Evolutionary conservation across 2,113 vertebrate genomes (phyloP).

Genomic region (Bubalus kerabau): DNA sequence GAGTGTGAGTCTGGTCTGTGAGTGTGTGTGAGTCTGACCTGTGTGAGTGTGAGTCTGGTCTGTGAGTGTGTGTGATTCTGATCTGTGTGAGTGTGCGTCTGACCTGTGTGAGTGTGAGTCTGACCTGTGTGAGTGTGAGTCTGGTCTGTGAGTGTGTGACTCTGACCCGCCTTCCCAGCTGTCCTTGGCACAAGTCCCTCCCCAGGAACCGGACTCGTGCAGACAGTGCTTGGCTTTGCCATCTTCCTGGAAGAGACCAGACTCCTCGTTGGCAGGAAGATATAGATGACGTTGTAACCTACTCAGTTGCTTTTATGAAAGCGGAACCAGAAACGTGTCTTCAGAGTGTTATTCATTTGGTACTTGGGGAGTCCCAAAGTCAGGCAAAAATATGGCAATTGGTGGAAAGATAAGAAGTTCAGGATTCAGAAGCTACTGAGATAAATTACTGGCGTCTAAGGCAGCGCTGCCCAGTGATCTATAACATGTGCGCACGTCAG

Average conservation of each 20-base stretch:
- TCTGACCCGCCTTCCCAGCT: not conserved
- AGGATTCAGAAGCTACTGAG: not conserved
- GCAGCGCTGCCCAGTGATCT: accelerated
- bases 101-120: not conserved
- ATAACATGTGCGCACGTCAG: not conserved
- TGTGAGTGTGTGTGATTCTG: no score
- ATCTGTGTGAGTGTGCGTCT: no score
- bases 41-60: no score
- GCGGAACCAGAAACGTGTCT: not conserved
- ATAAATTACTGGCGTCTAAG: not conserved
- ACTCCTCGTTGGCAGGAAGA: not conserved
- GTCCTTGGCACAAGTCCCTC: not conserved
- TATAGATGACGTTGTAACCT: not conserved
- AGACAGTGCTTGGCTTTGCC: not conserved
- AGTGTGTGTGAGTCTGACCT: no score
- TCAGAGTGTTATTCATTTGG: not conserved
- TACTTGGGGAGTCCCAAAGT: not conserved
- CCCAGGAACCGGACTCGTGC: not conserved
- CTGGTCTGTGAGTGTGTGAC: not conserved
- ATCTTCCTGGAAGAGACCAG: not conserved
- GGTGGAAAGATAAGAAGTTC: not conserved
- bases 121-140: not conserved
- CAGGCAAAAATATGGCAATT: not conserved
- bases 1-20: no score
- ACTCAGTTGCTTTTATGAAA: not conserved